Evolutionary conservation across 2,888 invertebrate species (phyloP).

Genomic region (Chrysina gloriosa): DNA sequence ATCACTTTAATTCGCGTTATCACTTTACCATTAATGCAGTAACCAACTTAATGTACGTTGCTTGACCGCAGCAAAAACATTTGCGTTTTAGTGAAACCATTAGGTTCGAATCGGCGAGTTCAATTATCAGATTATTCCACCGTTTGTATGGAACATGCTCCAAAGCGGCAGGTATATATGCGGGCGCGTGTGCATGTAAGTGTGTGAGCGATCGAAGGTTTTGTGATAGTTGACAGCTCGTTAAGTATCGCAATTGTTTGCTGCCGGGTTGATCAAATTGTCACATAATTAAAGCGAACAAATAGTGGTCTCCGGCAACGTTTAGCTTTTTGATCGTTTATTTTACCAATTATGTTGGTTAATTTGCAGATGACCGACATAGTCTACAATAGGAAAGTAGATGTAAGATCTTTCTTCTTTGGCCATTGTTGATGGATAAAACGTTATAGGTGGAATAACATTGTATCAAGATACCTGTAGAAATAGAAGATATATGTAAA

Average conservation of each 20-base stretch:
- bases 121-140: slow-evolving; percentile 35
- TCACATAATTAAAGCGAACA: slow-evolving; percentile 19
- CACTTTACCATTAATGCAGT: slow-evolving; percentile 8
- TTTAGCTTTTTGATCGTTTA: slow-evolving; percentile 7
- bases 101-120: slow-evolving; percentile 10
- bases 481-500: too few species aligned
- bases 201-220: slow-evolving; percentile 7
- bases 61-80: slow-evolving; percentile 13
- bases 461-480: too few species aligned
- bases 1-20: slow-evolving; percentile 5
- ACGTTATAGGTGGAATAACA: too few species aligned
- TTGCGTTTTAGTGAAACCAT: slow-evolving; percentile 20
- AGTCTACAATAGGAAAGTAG: too few species aligned
- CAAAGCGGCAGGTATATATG: neutral
- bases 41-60: slow-evolving; percentile 16
- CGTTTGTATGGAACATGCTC: slow-evolving; percentile 18
- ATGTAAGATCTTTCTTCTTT: too few species aligned
- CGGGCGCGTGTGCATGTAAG: neutral
- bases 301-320: neutral
- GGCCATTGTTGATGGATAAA: too few species aligned
- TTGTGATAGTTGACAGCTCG: slow-evolving; percentile 28
- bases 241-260: slow-evolving; percentile 31
- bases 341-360: neutral
- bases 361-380: too few species aligned
- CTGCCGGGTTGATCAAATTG: slow-evolving; percentile 11